phyloP scores from a whole-genome alignment of 2,113 vertebrate genomes.

The Irena cyanogastra region DNA sequence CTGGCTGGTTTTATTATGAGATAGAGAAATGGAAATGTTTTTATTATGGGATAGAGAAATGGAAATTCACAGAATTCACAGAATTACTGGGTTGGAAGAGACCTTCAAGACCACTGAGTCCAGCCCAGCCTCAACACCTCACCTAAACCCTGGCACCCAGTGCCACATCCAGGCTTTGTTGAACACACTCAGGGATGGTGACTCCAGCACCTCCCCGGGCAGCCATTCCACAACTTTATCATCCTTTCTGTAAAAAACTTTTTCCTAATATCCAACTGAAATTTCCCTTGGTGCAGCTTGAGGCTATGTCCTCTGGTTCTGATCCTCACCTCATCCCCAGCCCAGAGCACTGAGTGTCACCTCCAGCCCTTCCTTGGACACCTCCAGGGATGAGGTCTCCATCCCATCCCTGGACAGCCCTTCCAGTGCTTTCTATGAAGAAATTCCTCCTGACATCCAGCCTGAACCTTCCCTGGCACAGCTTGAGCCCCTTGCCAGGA shows the following conservation, averaged over 20 bases:
- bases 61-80: neutral
- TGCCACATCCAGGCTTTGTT: neutral
- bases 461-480: neutral
- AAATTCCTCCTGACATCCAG: neutral
- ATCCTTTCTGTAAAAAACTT: neutral
- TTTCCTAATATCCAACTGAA: neutral
- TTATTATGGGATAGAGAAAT: neutral
- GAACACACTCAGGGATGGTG: neutral
- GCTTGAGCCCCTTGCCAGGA: neutral
- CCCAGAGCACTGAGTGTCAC: neutral
- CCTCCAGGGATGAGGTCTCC: neutral
- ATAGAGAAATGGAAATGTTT: neutral
- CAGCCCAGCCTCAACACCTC: neutral
- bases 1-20: neutral
- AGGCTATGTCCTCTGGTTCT: neutral
- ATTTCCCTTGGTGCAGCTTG: neutral
- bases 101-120: neutral
- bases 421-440: neutral
- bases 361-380: fast-evolving
- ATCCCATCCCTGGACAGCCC: neutral
- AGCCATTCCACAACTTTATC: neutral
- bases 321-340: neutral
- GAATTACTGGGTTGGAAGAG: neutral
- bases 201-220: neutral
- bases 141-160: neutral